phyloP scores from a whole-genome alignment of 2,113 vertebrate species.

The Natator depressus region DNA sequence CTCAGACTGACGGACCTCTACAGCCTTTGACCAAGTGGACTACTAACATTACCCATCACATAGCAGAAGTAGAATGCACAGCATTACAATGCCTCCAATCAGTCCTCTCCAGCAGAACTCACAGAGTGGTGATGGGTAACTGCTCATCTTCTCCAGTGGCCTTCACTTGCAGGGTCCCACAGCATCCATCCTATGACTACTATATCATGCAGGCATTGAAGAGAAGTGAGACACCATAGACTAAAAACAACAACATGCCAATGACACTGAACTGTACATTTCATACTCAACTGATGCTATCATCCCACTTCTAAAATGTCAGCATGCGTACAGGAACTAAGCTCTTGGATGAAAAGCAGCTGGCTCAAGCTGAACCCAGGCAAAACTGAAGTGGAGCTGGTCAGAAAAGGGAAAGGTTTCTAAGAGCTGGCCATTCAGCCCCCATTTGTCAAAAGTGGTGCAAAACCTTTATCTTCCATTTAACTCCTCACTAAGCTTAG shows the following conservation, averaged over 20 bases:
- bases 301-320: background rate
- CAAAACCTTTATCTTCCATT: background rate
- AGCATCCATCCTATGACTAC: background rate
- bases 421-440: background rate
- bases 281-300: background rate
- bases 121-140: background rate
- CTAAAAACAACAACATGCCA: background rate
- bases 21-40: background rate
- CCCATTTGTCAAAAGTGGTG: background rate
- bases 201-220: background rate
- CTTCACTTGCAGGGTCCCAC: background rate
- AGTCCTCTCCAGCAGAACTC: background rate
- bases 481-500: background rate
- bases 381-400: background rate
- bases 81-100: background rate
- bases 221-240: background rate
- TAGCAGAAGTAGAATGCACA: background rate
- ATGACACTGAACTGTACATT: background rate
- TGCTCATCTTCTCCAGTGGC: background rate
- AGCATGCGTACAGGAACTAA: background rate
- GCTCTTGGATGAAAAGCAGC: background rate
- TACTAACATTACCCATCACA: background rate
- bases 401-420: background rate
- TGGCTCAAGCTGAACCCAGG: background rate
- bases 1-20: background rate